Conservation (phyloP, 2,797 vertebrate genomes). For the Heteromormyrus szaboi region DNA sequence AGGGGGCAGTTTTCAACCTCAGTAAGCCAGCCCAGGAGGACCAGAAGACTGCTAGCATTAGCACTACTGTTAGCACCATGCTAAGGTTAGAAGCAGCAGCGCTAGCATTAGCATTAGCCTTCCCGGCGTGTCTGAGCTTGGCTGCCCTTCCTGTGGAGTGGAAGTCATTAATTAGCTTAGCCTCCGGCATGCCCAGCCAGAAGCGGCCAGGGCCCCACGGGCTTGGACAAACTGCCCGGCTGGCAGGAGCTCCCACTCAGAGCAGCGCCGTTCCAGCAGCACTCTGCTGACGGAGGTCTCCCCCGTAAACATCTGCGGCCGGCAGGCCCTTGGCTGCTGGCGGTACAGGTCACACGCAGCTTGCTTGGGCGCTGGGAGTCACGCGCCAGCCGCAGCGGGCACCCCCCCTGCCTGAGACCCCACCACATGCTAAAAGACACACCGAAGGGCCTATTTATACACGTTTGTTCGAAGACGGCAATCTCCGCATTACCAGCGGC, state of each 20-base stretch:
- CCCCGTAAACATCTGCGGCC: background rate
- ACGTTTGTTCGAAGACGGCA: background rate
- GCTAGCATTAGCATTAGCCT: constrained; percentile 26
- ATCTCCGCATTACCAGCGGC: background rate
- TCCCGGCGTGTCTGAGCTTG: constrained; percentile 30
- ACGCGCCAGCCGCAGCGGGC: background rate
- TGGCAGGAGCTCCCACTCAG: background rate
- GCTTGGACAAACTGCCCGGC: constrained; percentile 1
- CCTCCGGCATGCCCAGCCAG: constrained; percentile 28
- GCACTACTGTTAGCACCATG: background rate
- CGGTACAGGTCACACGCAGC: background rate
- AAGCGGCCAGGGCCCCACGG: constrained; percentile 16
- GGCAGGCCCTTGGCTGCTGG: background rate
- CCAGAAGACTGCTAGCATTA: background rate
- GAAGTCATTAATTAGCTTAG: constrained; percentile 10
- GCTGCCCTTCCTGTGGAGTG: constrained; percentile 37
- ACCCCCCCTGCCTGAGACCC: background rate
- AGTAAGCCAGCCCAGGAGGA: background rate
- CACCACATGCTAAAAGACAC: background rate
- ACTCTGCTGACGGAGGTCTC: background rate
- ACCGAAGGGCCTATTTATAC: background rate
- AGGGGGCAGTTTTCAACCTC: background rate
- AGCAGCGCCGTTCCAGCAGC: background rate
- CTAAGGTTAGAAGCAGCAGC: background rate
- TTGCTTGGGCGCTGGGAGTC: background rate